Conservation (phyloP, 2,797 vertebrate species). For the Coranthus polyacanthus region DNA sequence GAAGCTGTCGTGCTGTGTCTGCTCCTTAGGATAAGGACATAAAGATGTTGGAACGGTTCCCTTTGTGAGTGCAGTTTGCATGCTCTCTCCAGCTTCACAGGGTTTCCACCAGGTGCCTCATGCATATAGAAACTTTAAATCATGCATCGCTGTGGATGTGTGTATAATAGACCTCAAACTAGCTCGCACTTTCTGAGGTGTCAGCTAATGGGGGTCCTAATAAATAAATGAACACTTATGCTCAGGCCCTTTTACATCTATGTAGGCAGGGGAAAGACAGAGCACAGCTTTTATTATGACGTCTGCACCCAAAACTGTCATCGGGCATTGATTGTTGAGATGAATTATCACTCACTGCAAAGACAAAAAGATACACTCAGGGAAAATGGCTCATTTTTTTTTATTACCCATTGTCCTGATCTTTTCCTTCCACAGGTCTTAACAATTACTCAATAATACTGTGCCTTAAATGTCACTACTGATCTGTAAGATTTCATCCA, state of each 20-base stretch:
- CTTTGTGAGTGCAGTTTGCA: conserved; percentile 13
- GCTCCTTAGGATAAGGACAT: conserved; percentile 14
- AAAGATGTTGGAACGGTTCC: neutral
- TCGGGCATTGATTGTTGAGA: neutral
- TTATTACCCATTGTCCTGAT: neutral
- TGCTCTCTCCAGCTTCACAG: conserved; percentile 5
- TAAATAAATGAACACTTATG: conserved; percentile 42
- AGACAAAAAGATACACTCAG: neutral
- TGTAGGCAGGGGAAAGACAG: conserved; percentile 15
- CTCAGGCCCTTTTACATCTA: conserved; percentile 5
- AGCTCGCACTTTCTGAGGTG: neutral
- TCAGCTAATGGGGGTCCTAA: conserved; percentile 28
- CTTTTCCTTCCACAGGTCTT: neutral
- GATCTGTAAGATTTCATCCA: conserved; percentile 16
- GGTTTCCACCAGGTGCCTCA: conserved; percentile 11
- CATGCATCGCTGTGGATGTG: conserved; percentile 11
- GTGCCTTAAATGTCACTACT: conserved; percentile 15
- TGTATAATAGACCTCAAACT: neutral
- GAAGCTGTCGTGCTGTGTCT: conserved; percentile 18
- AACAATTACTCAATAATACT: neutral
- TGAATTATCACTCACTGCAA: conserved; percentile 3
- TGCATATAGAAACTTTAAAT: conserved; percentile 34
- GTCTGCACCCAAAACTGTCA: conserved; percentile 7
- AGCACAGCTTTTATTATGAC: conserved; percentile 26
- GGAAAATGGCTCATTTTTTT: neutral